Percentiles rank a stretch among this genome's conserved stretches.
Evolutionary conservation across 2,888 invertebrate genomes (phyloP).

Genomic region (Cantharis lateralis): DNA sequence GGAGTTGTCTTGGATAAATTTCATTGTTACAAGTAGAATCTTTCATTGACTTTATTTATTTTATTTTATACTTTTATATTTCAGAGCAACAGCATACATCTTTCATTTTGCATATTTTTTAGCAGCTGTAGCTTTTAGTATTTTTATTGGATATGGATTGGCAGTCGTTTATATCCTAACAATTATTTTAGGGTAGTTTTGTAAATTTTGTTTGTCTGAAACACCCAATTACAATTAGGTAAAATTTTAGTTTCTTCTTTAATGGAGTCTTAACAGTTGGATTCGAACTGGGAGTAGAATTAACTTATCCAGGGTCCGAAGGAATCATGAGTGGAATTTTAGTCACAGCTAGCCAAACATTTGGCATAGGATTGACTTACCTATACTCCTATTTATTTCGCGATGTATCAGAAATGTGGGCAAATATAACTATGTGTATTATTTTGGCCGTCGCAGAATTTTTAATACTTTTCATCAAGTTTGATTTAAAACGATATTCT

Average conservation of each 20-base stretch:
- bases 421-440: background rate
- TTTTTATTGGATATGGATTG: slow-evolving; percentile 77
- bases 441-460: background rate
- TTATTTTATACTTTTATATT: slow-evolving; percentile 32
- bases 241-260: background rate
- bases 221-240: background rate
- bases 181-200: slow-evolving; percentile 76
- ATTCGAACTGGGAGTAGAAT: slow-evolving; percentile 2
- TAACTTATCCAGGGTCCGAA: slow-evolving; percentile 2
- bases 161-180: slow-evolving; percentile 81
- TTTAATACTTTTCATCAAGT: background rate
- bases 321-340: background rate
- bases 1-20: slow-evolving; percentile 93
- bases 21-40: slow-evolving; percentile 82
- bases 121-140: slow-evolving; percentile 59
- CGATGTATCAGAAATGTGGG: background rate
- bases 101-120: background rate
- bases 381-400: background rate
- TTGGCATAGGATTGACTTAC: slow-evolving; percentile 3
- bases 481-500: background rate
- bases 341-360: background rate
- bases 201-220: background rate
- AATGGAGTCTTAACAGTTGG: background rate
- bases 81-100: background rate
- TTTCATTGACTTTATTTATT: no score